phyloP scores from a whole-genome alignment of 1,140 invertebrate genomes.

The Xylocopa sonorina region DNA sequence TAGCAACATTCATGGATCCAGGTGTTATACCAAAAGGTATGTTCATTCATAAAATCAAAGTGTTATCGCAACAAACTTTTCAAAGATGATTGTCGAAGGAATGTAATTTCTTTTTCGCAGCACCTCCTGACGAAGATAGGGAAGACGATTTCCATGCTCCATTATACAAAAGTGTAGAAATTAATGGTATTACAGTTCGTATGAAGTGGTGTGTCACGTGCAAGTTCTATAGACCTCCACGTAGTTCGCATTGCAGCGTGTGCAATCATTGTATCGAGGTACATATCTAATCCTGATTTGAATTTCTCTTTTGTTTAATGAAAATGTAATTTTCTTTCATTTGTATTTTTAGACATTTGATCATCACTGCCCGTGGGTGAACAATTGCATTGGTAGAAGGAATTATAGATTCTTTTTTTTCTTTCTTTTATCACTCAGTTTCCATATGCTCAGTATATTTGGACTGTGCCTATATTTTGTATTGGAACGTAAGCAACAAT shows the following conservation, averaged over 20 bases:
- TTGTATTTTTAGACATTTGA: conserved; percentile 96
- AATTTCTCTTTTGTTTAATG: background rate
- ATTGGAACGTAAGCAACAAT: conserved; percentile 90
- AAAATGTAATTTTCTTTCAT: conserved; percentile 30
- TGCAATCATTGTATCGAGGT: conserved; percentile 99
- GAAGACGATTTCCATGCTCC: conserved; percentile 99
- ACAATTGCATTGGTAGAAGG: conserved; percentile 99
- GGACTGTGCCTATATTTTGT: conserved; percentile 95
- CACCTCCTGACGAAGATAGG: conserved; percentile 96
- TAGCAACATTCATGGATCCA: conserved; percentile 99
- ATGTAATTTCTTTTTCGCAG: conserved; percentile 80
- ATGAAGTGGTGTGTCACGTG: conserved; percentile 99
- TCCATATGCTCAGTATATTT: conserved; percentile 99
- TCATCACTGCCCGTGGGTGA: conserved; percentile 99
- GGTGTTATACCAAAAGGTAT: conserved; percentile 99
- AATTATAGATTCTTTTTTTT: conserved; percentile 99
- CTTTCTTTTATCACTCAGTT: conserved; percentile 96
- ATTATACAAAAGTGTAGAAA: conserved; percentile 98
- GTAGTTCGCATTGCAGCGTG: conserved; percentile 99
- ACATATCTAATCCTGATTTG: conserved; percentile 61
- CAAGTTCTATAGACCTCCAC: conserved; percentile 99
- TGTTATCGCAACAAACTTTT: background rate
- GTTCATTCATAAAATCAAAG: background rate
- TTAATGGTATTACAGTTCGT: conserved; percentile 98
- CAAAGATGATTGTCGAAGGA: background rate